These are phyloP conservation scores for Enoplosus armatus DNA, from an alignment of 2,797 vertebrate genomes.

Conservation along the genomic window DNA sequence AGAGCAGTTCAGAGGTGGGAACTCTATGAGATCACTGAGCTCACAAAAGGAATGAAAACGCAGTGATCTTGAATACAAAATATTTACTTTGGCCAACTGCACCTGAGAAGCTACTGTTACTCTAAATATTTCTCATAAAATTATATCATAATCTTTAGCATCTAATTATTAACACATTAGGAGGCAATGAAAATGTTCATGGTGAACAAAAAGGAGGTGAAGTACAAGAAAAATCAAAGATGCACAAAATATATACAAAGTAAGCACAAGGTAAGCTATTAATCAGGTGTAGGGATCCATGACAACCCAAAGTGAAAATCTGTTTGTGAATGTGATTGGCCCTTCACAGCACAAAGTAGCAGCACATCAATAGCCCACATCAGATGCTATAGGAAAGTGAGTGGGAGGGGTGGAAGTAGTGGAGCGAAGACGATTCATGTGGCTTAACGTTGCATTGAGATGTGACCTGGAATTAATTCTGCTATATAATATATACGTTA, in stretches of 20 bases:
- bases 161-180: not conserved
- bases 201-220: not conserved
- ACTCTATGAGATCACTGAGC: not conserved
- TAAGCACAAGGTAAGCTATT: slow-evolving; percentile 87
- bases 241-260: not conserved
- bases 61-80: not conserved
- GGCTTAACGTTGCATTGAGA: slow-evolving; percentile 30
- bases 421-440: slow-evolving; percentile 59
- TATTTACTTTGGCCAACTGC: not conserved
- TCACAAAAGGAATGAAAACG: not conserved
- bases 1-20: not conserved
- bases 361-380: slow-evolving; percentile 86
- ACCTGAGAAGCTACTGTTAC: not conserved
- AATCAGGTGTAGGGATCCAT: slow-evolving; percentile 91
- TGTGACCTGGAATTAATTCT: slow-evolving; percentile 22
- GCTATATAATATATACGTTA: slow-evolving; percentile 15
- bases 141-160: not conserved
- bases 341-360: slow-evolving; percentile 80
- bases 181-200: not conserved
- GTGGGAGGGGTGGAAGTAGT: slow-evolving; percentile 61
- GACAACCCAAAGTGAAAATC: slow-evolving; percentile 92
- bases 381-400: slow-evolving; percentile 67
- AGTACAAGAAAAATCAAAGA: not conserved
- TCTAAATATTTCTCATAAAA: not conserved
- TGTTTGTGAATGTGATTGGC: slow-evolving; percentile 84